Evolutionary conservation across 37 sponge, comb jelly and placozoan species (phyloP), one percentile per base, ranked within the genome.

Genomic region (Agelas oroides): DNA sequence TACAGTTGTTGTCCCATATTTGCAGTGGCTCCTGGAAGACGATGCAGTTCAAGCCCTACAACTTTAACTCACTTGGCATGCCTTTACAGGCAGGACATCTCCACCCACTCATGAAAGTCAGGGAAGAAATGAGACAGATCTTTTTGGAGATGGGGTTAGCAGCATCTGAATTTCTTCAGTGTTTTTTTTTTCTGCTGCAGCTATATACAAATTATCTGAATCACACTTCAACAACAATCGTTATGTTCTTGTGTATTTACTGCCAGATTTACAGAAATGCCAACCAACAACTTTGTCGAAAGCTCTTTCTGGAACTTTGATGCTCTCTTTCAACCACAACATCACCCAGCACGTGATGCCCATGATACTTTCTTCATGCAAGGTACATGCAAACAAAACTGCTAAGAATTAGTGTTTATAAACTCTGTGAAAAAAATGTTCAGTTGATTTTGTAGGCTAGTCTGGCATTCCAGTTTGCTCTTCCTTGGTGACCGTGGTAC

Each of bases 231-330:
- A 46, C 6, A 46, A 3, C 46, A 46, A 46, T 46, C 8, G 6
- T 46, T 3, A 8, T 17, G 15, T 12, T 39, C 30, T 1, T 12
- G 5, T 28, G 16, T 25, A 24, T 5, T 46, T 19, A 1, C 41
- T 23, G 58, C 39, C 76, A 93, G 94, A 1, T 98, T 98, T 77
- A 75, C 86, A 53, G 99, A 98, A 71, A 98, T 98, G 99, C 99
- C 99, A 6, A 98, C 99, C 32, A 97, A 95, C 60, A 96, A 94
- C 76, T 98, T 90, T 78, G 92, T 98, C 40, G 99, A 98, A 75
- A 97, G 97, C 65, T 97, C 95, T 18, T 96, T 98, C 88, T 98
- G 97, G 99, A 98, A 98, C 65, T 98, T 98, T 79, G 99, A 98
- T 88, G 95, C 99, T 54, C 94, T 98, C 19, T 98, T 98, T 73